Percentiles rank a stretch among this genome's conserved stretches.
Evolutionary conservation across 2,888 invertebrate genomes (phyloP).

Genomic region (Clivina fossor): DNA sequence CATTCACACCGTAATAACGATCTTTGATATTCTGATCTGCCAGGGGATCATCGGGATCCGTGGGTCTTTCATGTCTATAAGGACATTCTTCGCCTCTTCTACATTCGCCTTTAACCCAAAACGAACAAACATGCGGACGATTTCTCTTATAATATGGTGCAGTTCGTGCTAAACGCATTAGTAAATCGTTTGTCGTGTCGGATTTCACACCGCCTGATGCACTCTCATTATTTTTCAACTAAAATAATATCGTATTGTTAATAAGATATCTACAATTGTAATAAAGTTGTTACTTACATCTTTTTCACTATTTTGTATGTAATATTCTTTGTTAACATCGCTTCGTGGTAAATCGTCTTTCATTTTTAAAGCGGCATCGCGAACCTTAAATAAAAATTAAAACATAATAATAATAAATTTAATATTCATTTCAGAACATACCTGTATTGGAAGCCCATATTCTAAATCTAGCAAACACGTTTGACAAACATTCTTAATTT

Average conservation of each 20-base stretch:
- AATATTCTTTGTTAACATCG: constrained; percentile 94
- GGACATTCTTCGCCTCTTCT: constrained; percentile 96
- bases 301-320: constrained; percentile 86
- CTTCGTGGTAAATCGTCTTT: constrained; percentile 90
- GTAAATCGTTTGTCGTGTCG: constrained; percentile 76
- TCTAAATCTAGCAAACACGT: constrained; percentile 93
- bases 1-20: constrained; percentile 91
- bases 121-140: constrained; percentile 93
- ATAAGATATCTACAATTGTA: neutral
- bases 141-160: constrained; percentile 95
- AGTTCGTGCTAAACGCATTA: constrained; percentile 85
- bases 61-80: constrained; percentile 89
- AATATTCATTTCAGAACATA: constrained; percentile 34
- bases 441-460: constrained; percentile 83
- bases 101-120: constrained; percentile 98
- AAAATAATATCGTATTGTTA: neutral
- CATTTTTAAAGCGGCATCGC: constrained; percentile 87
- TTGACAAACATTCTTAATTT: constrained; percentile 94
- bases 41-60: constrained; percentile 94
- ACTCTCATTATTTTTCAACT: constrained; percentile 50
- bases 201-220: constrained; percentile 67
- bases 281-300: constrained; percentile 59
- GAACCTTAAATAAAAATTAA: constrained; percentile 55
- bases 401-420: constrained; percentile 2
- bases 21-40: constrained; percentile 96